Base-by-base conservation (phyloP, 2,797 vertebrate genomes). In the Pampus argenteus region DNA sequence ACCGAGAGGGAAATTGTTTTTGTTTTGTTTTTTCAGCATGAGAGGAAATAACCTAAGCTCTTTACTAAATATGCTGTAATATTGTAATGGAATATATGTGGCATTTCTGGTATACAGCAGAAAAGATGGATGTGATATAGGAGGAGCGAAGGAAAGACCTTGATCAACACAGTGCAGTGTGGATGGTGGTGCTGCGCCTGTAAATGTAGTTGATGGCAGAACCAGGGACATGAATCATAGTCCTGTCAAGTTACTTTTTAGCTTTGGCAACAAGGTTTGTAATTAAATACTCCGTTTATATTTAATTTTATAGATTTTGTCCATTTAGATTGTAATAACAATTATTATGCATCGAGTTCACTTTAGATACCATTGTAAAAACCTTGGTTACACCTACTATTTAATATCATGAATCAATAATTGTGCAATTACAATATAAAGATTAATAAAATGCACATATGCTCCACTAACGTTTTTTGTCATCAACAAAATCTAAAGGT, bases 1-100 rank as follows among this genome's bases (percentile, higher is more conserved):
- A 56, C 82, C 79, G 51, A 71, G 82, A 84, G 75, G 71, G 78
- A 87, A 87, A 90, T 90, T 81, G 78, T 89, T 88, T 89, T 91
- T 86, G 74, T 82, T 90, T 81, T 76, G 88, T 88, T 89, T 91
- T 86, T 72, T 82, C 78, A 87, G 59, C 73, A 71, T 74, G 81
- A 70, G 71, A 69, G 89, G 86, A 86, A 90, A 87, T 89, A 88
- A 85, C 77, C 69, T 38, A 42, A 69, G 78, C 74, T 82, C 61
- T 63, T 60, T 58, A 44, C 74, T 85, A 76, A 86, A 91, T 83
- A 73, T 87, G 69, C 74, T 90, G 78, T 83, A 83, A 82, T 89
- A 87, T 81, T 86, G 78, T 88, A 88, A 90, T 80, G 79, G 74
- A 81, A 81, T 60, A 73, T 58, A 69, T 84, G 67, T 47, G 22